phyloP scores from a whole-genome alignment of 2,797 vertebrate species.

The Anableps anableps region DNA sequence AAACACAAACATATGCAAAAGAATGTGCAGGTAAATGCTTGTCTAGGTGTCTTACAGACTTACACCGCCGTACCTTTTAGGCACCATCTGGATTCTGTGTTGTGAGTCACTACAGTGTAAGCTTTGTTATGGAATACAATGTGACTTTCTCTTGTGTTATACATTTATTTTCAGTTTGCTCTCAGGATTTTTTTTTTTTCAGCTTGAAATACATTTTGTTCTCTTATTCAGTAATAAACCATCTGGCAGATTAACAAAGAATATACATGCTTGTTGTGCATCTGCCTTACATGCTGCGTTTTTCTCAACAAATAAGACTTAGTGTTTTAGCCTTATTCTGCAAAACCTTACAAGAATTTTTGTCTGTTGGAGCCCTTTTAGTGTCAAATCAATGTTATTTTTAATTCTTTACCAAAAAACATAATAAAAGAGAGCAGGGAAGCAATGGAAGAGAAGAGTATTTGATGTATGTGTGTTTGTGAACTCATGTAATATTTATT shows the following conservation, averaged over 20 bases:
- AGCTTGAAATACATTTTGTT: background rate
- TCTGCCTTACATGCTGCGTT: background rate
- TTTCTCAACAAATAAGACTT: background rate
- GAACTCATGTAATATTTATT: background rate
- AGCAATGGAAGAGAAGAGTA: background rate
- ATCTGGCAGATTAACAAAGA: conserved; percentile 10
- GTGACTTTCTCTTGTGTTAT: conserved; percentile 11
- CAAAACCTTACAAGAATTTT: background rate
- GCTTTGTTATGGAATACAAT: conserved; percentile 57
- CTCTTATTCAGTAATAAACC: background rate
- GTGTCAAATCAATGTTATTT: background rate
- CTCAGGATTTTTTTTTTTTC: background rate
- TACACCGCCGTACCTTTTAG: conserved; percentile 49
- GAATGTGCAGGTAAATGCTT: conserved; percentile 25
- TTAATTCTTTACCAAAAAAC: background rate
- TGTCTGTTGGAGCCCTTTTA: no score
- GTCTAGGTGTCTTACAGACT: conserved; percentile 17
- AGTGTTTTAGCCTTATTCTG: background rate
- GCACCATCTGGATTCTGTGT: conserved; percentile 71
- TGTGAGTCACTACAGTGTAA: conserved; percentile 51
- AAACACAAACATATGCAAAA: conserved; percentile 11
- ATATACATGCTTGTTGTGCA: background rate
- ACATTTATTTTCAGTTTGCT: background rate
- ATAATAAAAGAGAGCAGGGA: background rate
- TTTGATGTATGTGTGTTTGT: background rate